These are phyloP conservation scores for Halocynthia aurantium DNA, from an alignment of 23 tunicate species.

Conservation along the genomic window DNA sequence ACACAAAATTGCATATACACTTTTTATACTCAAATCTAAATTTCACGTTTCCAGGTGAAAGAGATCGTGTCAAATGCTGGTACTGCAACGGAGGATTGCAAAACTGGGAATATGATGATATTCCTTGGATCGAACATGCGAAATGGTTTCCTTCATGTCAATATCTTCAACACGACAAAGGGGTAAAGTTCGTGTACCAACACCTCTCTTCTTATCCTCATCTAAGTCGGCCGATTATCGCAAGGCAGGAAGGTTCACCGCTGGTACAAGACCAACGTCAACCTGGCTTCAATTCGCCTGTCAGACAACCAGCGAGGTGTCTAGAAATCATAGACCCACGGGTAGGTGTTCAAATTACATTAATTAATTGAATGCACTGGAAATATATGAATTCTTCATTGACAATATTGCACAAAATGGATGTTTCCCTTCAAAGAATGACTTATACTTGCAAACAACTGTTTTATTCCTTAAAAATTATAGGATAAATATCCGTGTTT, in stretches of 20 bases:
- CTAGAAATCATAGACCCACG: conserved; percentile 67
- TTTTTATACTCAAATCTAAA: no score
- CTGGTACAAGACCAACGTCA: neutral
- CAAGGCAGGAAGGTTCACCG: conserved; percentile 22
- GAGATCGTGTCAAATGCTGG: conserved; percentile 35
- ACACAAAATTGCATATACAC: no score
- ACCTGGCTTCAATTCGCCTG: neutral
- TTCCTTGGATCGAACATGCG: conserved; percentile 26
- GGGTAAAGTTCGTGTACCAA: conserved; percentile 18
- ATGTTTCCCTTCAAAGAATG: no score
- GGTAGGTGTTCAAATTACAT: conserved; percentile 13
- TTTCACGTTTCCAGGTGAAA: neutral
- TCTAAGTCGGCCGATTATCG: conserved; percentile 27
- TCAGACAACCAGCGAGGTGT: conserved; percentile 35
- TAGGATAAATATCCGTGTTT: no score
- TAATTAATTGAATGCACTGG: no score
- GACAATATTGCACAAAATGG: no score
- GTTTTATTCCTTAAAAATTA: no score
- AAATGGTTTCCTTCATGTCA: conserved; percentile 34
- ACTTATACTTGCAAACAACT: no score
- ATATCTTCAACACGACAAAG: neutral
- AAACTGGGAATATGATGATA: conserved; percentile 18
- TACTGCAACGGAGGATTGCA: conserved; percentile 29
- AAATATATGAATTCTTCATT: no score
- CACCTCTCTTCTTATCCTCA: neutral